Percentiles rank a stretch among this genome's conserved stretches.
phyloP scores from a whole-genome alignment of 2,113 vertebrate genomes.

The Toxostoma redivivum region DNA sequence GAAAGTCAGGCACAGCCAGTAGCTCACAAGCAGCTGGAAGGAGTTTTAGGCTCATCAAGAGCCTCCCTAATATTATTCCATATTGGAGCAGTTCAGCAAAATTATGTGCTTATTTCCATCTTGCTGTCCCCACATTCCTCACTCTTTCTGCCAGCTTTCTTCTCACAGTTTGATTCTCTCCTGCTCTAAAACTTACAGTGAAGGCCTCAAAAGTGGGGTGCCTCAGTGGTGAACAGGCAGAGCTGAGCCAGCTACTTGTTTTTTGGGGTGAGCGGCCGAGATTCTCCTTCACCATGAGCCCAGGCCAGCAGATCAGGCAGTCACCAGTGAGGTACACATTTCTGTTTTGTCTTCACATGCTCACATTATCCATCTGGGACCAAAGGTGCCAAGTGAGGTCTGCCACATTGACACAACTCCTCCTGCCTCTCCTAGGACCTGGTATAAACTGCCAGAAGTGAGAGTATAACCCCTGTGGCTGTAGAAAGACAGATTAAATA shows the following conservation, averaged over 20 bases:
- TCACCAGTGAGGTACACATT: rapidly evolving
- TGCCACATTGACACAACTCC: neutral
- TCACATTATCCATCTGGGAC: neutral
- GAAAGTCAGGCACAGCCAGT: rapidly evolving
- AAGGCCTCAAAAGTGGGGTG: neutral
- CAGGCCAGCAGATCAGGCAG: neutral
- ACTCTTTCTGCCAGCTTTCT: neutral
- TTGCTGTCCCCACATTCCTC: neutral
- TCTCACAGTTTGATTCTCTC: neutral
- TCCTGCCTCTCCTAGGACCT: neutral
- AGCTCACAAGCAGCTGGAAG: neutral
- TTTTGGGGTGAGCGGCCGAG: rapidly evolving
- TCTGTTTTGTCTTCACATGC: neutral
- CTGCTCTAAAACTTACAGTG: neutral
- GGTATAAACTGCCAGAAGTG: neutral
- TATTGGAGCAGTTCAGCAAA: neutral
- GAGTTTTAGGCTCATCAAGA: neutral
- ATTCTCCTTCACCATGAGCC: neutral
- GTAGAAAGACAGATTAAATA: neutral
- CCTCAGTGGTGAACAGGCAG: neutral
- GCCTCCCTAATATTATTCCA: neutral
- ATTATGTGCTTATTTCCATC: neutral
- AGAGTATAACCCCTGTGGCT: neutral
- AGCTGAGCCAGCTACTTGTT: neutral
- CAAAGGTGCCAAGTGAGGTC: neutral